Base-by-base conservation (phyloP, 1,140 invertebrate species). In the Pogonomyrmex barbatus region DNA sequence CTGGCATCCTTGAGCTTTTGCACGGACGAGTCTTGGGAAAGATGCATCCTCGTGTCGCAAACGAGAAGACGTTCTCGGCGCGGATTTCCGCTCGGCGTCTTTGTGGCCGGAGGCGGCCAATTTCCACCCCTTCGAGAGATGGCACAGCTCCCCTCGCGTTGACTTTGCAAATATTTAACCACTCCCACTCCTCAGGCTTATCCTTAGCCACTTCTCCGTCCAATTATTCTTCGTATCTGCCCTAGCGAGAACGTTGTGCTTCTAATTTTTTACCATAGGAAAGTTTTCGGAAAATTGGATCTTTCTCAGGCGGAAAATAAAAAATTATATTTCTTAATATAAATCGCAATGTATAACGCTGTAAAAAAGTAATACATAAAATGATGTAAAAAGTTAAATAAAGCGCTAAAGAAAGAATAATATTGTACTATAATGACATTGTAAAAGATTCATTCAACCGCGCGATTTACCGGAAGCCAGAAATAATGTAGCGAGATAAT, bases 151-250 rank as follows among this genome's bases (percentile, higher is more conserved):
- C 54, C 42, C 79, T 60, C 79, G 67, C 79, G 79, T 83, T 83
- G 79, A 83, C 79, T 75, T 83, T 83, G 79, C 79, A 83, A 83
- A 83, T 75, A 83, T 83, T 83, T 83, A 83, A 83, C 68, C 54
- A 36, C 17, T 56, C 39, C 68, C 39, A 24, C 39, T 56, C 65
- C 24, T 39, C 56, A 17, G 24, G 17, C 42, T 47, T 70, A n/a
- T 73, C 67, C 79, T 73, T 50, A 75, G 79, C 68, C 79, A 83
- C 68, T 83, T 83, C 79, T 24, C 68, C 33, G 79, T 83, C 79
- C 68, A 83, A 83, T 83, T 83, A 83, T 83, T 83, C 68, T 58
- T 75, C 79, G 42, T 62, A 83, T 62, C 54, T 36, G 39, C 33
- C 68, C 45, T 70, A 75, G 68, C 67, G 39, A 24, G 42, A 60